These are phyloP conservation scores for Amphipyra berbera DNA, from an alignment of 2,888 invertebrate species.

Conservation along the genomic window DNA sequence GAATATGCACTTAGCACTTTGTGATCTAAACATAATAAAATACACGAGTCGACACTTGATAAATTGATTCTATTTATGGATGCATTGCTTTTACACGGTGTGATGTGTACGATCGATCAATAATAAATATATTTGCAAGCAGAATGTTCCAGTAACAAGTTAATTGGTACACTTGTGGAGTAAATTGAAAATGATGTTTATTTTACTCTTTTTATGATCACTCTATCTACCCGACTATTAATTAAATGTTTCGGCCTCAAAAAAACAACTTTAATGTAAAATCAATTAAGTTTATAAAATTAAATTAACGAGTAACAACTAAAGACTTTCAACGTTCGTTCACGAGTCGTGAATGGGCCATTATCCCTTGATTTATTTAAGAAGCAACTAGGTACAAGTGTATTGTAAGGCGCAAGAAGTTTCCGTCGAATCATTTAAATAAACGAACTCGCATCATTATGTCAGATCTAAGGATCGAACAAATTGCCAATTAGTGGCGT, in stretches of 20 bases:
- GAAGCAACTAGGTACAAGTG: slow-evolving; percentile 61
- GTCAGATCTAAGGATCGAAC: slow-evolving; percentile 89
- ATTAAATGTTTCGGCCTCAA: slow-evolving; percentile 41
- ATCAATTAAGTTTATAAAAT: slow-evolving; percentile 54
- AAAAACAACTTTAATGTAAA: slow-evolving; percentile 39
- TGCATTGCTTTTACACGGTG: slow-evolving; percentile 48
- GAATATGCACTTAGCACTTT: slow-evolving; percentile 41
- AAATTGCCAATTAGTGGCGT: slow-evolving; percentile 89
- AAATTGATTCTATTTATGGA: slow-evolving; percentile 57
- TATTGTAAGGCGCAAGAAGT: slow-evolving; percentile 76
- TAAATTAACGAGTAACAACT: slow-evolving; percentile 56
- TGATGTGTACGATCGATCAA: slow-evolving; percentile 51
- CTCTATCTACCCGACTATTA: slow-evolving; percentile 32
- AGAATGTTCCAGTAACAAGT: slow-evolving; percentile 46
- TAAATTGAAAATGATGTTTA: slow-evolving; percentile 49
- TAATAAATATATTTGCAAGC: slow-evolving; percentile 49
- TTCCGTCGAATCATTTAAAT: slow-evolving; percentile 89
- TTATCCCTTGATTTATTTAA: slow-evolving; percentile 74
- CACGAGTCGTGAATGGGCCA: slow-evolving; percentile 66
- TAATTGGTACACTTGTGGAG: slow-evolving; percentile 52
- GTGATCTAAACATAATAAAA: slow-evolving; percentile 49
- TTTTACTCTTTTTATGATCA: slow-evolving; percentile 39
- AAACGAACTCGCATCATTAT: slow-evolving; percentile 89
- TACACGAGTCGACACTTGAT: slow-evolving; percentile 49
- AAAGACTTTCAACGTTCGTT: slow-evolving; percentile 64